These are phyloP conservation scores for Teleogryllus occipitalis DNA, from an alignment of 1,140 invertebrate genomes.

Conservation along the genomic window DNA sequence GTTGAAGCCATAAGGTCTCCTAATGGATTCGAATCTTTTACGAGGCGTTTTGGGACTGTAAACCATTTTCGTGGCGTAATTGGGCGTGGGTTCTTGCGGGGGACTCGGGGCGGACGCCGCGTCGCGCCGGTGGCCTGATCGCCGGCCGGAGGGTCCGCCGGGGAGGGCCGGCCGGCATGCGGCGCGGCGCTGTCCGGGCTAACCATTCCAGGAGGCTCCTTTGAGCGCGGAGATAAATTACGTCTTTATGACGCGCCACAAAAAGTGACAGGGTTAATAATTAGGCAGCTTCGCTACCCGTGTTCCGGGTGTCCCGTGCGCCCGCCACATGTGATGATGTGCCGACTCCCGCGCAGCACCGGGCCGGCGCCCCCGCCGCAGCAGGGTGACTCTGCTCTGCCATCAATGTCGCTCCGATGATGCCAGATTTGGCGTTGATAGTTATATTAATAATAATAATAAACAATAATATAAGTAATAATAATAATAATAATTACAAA, in stretches of 20 bases:
- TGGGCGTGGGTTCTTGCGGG: not conserved
- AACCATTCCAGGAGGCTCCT: not conserved
- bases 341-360: too few relatives aligned
- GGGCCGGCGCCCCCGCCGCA: too few relatives aligned
- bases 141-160: not conserved
- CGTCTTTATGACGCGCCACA: not conserved
- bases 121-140: too few relatives aligned
- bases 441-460: too few relatives aligned
- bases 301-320: not conserved
- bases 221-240: not conserved
- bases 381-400: too few relatives aligned
- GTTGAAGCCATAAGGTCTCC: not conserved
- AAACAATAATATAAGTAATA: too few relatives aligned
- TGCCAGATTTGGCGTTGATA: too few relatives aligned
- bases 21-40: not conserved
- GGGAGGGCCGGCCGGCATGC: not conserved
- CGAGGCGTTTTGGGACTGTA: not conserved
- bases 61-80: not conserved
- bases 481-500: too few relatives aligned
- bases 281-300: not conserved
- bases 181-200: too few relatives aligned
- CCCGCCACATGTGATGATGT: not conserved
- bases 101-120: not conserved
- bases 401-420: too few relatives aligned
- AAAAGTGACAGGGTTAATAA: slow-evolving; percentile 5